Percentiles rank a stretch among this genome's conserved stretches.
Conservation (phyloP, 1,140 invertebrate species). For the Zaprionus lachaisei region DNA sequence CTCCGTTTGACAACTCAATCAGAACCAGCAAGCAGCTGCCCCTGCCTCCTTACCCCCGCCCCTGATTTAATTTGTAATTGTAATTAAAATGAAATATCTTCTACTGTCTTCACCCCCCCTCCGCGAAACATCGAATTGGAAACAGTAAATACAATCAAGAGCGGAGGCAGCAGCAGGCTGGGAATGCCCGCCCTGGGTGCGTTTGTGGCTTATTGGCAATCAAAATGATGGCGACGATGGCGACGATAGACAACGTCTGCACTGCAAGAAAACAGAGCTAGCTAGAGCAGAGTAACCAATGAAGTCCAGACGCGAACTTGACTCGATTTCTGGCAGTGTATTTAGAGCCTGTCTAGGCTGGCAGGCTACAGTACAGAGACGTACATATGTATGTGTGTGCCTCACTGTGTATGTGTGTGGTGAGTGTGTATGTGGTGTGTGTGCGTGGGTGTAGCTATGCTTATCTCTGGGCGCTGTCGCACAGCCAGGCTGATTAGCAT, state of each 20-base stretch:
- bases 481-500: constrained; percentile 68
- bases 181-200: constrained; percentile 65
- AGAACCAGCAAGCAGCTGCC: constrained; percentile 45
- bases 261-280: constrained; percentile 21
- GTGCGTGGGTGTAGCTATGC: constrained; percentile 16
- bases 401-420: not conserved
- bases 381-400: constrained; percentile 1
- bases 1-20: constrained; percentile 17
- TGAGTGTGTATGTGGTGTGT: not conserved
- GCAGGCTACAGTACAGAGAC: not conserved
- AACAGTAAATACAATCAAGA: constrained; percentile 59
- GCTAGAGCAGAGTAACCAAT: not conserved
- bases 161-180: not conserved
- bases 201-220: constrained; percentile 73
- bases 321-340: not conserved
- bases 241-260: constrained; percentile 10
- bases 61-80: constrained; percentile 77
- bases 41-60: constrained; percentile 22
- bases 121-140: constrained; percentile 23
- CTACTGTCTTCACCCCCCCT: not conserved
- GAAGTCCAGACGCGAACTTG: not conserved
- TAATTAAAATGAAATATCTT: constrained; percentile 51
- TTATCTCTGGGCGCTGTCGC: constrained; percentile 22
- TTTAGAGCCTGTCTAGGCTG: not conserved
- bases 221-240: constrained; percentile 39